Evolutionary conservation across 2,888 invertebrate species (phyloP), one percentile per base, ranked within the genome.

Genomic region (Choristoneura rosaceana): DNA sequence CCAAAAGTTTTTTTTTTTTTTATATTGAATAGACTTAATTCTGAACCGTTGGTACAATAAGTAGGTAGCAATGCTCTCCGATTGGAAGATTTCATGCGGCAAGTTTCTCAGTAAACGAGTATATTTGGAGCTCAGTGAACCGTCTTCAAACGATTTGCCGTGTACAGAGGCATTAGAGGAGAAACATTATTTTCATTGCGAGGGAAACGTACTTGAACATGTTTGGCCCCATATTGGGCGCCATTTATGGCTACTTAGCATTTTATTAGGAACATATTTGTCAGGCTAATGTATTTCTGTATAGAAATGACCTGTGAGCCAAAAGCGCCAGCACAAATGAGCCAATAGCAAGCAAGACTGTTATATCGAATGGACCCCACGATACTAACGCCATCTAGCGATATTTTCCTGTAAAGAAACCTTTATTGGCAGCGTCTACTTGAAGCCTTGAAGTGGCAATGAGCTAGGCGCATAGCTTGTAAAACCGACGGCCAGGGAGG

Each of bases 141-240:
- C 73, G 64, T 64, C 55, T 64, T 69, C 73, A 73, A 73, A 73
- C 59, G 73, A 63, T 64, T 62, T 60, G 41, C 64, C 64, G 50
- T 55, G 45, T 45, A 45, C 58, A 15, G 25, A 50, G 8, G 61
- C 59, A 67, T 71, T 58, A 58, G 55, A 15, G 34, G 58, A 50
- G 62, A 47, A 71, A 71, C 58, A 67, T 58, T 62, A 67, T 64
- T 71, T 71, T 25, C n/a, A 58, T 71, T 47, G 38, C 41, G 45
- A 15, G 50, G 15, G 4, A 66, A 66, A 66, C 14, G 63, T 59
- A 60, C 59, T 52, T 64, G 43, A 7, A 63, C 41, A 43, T 67
- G 10, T 63, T 50, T 17, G 34, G 69, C 41, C 64, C 68, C 69
- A 69, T 14, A 68, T 71, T 68, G 70, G 70, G 74, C 71, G 70